A percentile compares a stretch with the other conserved stretches of the same genome.
Evolutionary conservation across 1,140 invertebrate genomes (phyloP).

Genomic region (Drosophila tsacasi): DNA sequence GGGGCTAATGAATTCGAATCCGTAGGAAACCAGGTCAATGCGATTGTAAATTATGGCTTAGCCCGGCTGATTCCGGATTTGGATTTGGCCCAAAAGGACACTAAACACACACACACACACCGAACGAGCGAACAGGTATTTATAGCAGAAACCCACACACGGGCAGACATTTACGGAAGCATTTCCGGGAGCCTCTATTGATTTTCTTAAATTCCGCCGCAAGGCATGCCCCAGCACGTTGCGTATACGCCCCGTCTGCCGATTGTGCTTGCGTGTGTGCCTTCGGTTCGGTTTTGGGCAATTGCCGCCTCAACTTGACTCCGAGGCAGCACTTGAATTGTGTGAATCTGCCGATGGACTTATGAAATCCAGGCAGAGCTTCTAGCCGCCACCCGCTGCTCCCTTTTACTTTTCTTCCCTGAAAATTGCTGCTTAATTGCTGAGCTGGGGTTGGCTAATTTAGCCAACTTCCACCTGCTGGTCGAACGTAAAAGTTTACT

Average conservation of each 20-base stretch:
- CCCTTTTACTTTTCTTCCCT: slow-evolving; percentile 10
- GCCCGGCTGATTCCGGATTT: slow-evolving; percentile 23
- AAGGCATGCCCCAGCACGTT: slow-evolving; percentile 16
- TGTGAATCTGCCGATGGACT: slow-evolving; percentile 62
- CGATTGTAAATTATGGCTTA: slow-evolving; percentile 67
- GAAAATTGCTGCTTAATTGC: slow-evolving; percentile 79
- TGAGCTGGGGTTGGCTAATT: slow-evolving; percentile 63
- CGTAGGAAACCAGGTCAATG: slow-evolving; percentile 61
- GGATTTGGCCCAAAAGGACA: slow-evolving; percentile 25
- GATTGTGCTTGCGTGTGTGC: slow-evolving; percentile 44
- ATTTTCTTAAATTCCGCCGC: slow-evolving; percentile 46
- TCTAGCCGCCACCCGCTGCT: slow-evolving; percentile 26
- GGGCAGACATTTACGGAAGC: neutral
- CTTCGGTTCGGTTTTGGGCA: slow-evolving; percentile 25
- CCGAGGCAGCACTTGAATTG: slow-evolving; percentile 40
- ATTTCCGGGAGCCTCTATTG: slow-evolving; percentile 25
- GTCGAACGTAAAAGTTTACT: slow-evolving; percentile 54
- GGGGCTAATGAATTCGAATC: slow-evolving; percentile 60
- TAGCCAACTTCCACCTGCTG: slow-evolving; percentile 51
- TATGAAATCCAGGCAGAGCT: slow-evolving; percentile 40
- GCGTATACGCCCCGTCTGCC: slow-evolving; percentile 32
- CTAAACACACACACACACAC: slow-evolving; percentile 8
- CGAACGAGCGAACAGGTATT: slow-evolving; percentile 24
- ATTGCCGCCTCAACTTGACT: slow-evolving; percentile 21
- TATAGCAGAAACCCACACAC: slow-evolving; percentile 8